Evolutionary conservation across 2,797 vertebrate species (phyloP).

Genomic region (Spheniscus humboldti): DNA sequence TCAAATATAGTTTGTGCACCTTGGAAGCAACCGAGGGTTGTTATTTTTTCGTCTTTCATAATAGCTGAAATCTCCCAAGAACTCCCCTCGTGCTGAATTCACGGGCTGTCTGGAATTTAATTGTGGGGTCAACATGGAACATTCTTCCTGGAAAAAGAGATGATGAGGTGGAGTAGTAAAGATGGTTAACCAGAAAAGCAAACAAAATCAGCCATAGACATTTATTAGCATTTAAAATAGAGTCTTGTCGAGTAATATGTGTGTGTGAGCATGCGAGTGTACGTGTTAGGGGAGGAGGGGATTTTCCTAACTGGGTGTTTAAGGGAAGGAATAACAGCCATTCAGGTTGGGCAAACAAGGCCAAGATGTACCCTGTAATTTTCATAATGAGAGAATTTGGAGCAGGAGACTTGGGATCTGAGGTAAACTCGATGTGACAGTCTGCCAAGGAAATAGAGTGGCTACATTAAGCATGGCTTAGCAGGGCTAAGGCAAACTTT

Average conservation of each 20-base stretch:
- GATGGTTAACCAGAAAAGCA: conserved; percentile 57
- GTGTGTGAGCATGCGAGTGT: not conserved
- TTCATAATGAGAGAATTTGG: not conserved
- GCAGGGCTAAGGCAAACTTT: not conserved
- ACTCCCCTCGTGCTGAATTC: not conserved
- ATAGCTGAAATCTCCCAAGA: not conserved
- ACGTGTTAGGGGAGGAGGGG: not conserved
- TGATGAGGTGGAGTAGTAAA: not conserved
- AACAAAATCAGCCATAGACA: not conserved
- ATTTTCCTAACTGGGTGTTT: not conserved
- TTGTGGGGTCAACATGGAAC: conserved; percentile 45
- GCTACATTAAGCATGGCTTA: not conserved
- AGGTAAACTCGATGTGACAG: not conserved
- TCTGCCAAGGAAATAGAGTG: not conserved
- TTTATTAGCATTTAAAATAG: conserved; percentile 26
- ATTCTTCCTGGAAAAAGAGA: conserved; percentile 45
- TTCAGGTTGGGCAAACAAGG: not conserved
- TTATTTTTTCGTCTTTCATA: not conserved
- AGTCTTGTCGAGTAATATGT: not conserved
- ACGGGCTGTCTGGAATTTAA: conserved; percentile 52
- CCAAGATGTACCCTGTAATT: not conserved
- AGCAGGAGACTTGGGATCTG: not conserved
- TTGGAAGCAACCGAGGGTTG: not conserved
- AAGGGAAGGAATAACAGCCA: not conserved
- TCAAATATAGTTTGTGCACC: not conserved